phyloP scores from a whole-genome alignment of 2,888 invertebrate genomes.

The Trichogramma dendrolimi region DNA sequence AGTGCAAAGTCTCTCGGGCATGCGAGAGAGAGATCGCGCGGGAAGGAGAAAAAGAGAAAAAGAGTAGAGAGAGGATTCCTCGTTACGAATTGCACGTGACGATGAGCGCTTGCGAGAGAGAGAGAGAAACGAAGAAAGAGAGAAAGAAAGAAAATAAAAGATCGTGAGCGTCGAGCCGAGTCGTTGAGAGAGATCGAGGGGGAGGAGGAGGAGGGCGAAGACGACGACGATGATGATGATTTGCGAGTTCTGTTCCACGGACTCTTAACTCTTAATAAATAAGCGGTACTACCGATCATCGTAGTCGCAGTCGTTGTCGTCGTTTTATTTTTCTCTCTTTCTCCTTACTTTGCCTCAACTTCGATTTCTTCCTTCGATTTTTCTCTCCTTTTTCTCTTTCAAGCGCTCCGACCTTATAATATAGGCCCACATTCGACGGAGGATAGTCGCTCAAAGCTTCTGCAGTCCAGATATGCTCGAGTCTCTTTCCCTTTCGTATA shows the following conservation, averaged over 20 bases:
- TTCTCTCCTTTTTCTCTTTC: no score
- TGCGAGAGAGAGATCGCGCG: conserved; percentile 33
- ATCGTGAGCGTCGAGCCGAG: conserved; percentile 50
- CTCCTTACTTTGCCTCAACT: conserved; percentile 17
- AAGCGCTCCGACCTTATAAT: no score
- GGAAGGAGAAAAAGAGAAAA: no score
- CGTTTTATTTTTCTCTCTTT: conserved; percentile 27
- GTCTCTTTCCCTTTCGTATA: no score
- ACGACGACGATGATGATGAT: conserved; percentile 21
- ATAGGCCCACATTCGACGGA: no score
- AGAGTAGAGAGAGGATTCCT: conserved; percentile 33
- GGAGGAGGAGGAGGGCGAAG: conserved; percentile 7
- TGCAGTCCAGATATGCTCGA: no score
- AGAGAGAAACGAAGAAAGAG: no score
- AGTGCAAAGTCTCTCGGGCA: no score
- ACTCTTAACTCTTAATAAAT: no score
- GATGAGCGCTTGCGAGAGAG: conserved; percentile 33
- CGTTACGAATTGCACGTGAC: no score
- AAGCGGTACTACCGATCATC: no score
- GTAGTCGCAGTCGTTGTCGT: conserved; percentile 10
- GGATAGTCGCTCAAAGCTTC: no score
- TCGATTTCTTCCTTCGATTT: conserved; percentile 30
- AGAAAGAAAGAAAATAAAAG: conserved; percentile 5
- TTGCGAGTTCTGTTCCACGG: conserved; percentile 13
- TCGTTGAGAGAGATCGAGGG: conserved; percentile 27